Base-by-base conservation (phyloP, 2,797 vertebrate genomes). In the Varecia variegata region DNA sequence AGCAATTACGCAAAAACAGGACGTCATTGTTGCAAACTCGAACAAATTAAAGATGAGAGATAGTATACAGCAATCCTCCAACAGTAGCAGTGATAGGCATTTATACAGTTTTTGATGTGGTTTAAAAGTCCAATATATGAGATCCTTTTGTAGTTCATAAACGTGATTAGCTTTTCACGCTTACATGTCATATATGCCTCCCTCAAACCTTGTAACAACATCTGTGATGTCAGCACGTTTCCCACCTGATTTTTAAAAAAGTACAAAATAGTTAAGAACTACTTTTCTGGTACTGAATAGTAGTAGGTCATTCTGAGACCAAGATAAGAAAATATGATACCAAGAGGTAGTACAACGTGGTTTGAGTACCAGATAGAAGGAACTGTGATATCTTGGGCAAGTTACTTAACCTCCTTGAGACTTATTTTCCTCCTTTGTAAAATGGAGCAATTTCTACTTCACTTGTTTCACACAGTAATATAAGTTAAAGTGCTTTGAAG, bases 401-500 rank as follows among this genome's bases (percentile, higher is more conserved):
- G 58, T 82, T 80, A 92, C 35, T 93, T 83, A 65, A 93, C 18
- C 17, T 70, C 21, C 21, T 1, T 70, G 32, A 95, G 15, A 30
- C 86, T 95, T 89, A 67, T 17, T 43, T 92, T 58, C 70, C 20
- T 81, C 35, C 76, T 88, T 67, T n/a, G 43, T 54, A 67, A 83
- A 84, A 84, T 2, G 88, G 38, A 86, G 32, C 50, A 92, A 79
- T 95, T 88, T 95, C 47, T 74, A 96, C 2, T 54, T 67, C 45
- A 94, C 43, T 38, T 82, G 50, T 94, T 52, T 74, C 76, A 88
- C 47, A 81, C n/a, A 23, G 56, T 47, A 77, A 92, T 5, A 13
- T 32, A 92, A 88, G 58, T 83, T 93, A 85, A 94, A 97, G 90
- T 94, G 50, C 89, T 95, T 60, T 82, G n/a, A 93, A 90, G 62